Evolutionary conservation across 2,888 invertebrate species (phyloP), one percentile per base, ranked within the genome.

Genomic region (Hypolimnas misippus): DNA sequence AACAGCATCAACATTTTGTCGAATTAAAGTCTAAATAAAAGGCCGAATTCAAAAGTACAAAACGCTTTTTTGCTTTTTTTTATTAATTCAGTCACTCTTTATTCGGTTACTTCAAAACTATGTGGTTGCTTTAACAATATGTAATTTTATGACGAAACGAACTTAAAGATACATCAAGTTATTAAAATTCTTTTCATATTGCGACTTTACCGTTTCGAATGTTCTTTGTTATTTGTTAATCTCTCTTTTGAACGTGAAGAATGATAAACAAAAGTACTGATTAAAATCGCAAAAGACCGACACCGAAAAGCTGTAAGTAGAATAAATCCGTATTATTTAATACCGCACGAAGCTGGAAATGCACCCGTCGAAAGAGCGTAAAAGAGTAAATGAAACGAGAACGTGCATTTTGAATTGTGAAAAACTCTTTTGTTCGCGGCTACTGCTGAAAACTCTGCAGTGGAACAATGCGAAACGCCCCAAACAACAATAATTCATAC

Each of bases 401-500:
- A 83, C 86, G 86, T 86, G 87, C 89, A 89, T 91, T 90, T 89
- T 86, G 87, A 87, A 88, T 89, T 83, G 87, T 84, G 89, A 88
- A 90, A 89, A 89, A 89, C 80, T 86, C 88, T 84, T 89, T 92
- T 92, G 90, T 92, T 86, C 86, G 79, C 78, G 82, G 79, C 69
- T 76, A 77, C 78, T 76, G 80, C 80, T 86, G 87, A 81, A 82
- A 86, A 85, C 86, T 85, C 84, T 73, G 81, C 82, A 76, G 80
- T 76, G 78, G 88, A 87, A 91, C 90, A 89, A 89, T 87, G 84
- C 87, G 49, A 81, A 87, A 82, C 87, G 84, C 85, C 88, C 86
- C 89, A 83, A 89, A 91, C 90, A 92, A 90, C 89, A 90, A 92
- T 91, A 91, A 90, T 89, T 92, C 92, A 92, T 90, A 86, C 87